phyloP scores from a whole-genome alignment of 1,140 invertebrate genomes.

The Dermatophagoides farinae region DNA sequence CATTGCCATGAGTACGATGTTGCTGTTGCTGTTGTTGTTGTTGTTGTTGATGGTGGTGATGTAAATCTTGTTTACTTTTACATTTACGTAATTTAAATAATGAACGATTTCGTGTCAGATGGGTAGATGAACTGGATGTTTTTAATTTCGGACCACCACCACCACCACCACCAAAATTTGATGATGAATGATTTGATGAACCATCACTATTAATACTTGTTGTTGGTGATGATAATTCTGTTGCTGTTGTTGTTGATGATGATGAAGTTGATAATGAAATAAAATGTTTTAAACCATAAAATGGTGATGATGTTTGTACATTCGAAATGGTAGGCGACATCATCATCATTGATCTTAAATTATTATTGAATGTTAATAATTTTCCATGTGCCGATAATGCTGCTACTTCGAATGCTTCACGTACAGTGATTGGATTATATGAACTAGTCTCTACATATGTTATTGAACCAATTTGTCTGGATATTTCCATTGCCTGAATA shows the following conservation, averaged over 20 bases:
- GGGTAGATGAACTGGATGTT: background rate
- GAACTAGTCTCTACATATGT: slow-evolving; percentile 43
- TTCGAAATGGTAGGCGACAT: slow-evolving; percentile 12
- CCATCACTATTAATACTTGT: background rate
- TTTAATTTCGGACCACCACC: background rate
- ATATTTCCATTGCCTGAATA: slow-evolving; percentile 31
- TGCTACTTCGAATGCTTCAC: slow-evolving; percentile 41
- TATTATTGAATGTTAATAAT: slow-evolving; percentile 17
- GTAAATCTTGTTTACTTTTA: slow-evolving; percentile 3
- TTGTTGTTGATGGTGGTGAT: no score
- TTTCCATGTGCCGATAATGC: slow-evolving; percentile 40
- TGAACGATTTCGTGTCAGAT: background rate
- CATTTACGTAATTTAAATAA: slow-evolving; percentile 7
- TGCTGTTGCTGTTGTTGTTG: background rate
- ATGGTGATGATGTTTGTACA: background rate
- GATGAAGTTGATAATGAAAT: background rate
- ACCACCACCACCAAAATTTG: background rate
- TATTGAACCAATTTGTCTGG: slow-evolving; percentile 39
- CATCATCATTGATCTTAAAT: slow-evolving; percentile 41
- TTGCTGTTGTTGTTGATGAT: background rate
- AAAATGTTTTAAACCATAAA: background rate
- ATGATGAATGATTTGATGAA: background rate
- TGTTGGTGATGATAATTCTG: background rate
- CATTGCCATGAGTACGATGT: background rate
- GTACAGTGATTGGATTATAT: slow-evolving; percentile 35